Evolutionary conservation across 2,888 invertebrate genomes (phyloP), one percentile per base, ranked within the genome.

Genomic region (Cantharis nigra): DNA sequence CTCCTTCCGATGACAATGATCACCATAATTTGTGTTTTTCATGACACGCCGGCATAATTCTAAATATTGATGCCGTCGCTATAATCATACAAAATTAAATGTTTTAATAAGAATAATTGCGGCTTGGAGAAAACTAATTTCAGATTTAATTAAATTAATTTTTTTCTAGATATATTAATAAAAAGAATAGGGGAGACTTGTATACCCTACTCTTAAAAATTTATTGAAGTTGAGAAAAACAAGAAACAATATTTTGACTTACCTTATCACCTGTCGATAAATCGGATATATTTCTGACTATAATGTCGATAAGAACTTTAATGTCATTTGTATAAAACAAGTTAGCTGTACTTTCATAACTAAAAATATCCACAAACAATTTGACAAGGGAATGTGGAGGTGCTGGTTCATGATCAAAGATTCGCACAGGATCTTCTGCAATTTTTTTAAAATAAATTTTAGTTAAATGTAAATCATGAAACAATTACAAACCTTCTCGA

Each of bases 311-410:
- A 77, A 98, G 91, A 65, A 98, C 98, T 89, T 96, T 96, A 64
- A 96, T 94, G 87, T 98, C 98, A 86, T 98, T 98, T 0, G 97
- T 97, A 88, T 98, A 98, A 89, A 98, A 96, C 80, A 98, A 91
- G 81, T 93, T 92, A 0, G 98, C 95, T 0, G 97, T 97, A 80
- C 92, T 91, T 81, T 92, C 91, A 82, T 92, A 92, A 79, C 93
- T 93, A 88, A 97, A 97, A 81, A 98, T 89, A 88, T 98, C 98
- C 67, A 93, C 93, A 82, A 96, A 94, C 83, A 98, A 91, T 89
- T 98, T 98, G 70, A 97, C 90, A 9, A 98, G 94, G 0, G 98
- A 95, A 89, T 98, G 96, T 72, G 94, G 92, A 0, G 95, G 94
- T 78, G 92, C 92, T 1, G 94, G 93, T 84, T 94, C 92, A 87